Evolutionary conservation across 2,888 invertebrate species (phyloP).

Genomic region (Arrhopalites spinosus): DNA sequence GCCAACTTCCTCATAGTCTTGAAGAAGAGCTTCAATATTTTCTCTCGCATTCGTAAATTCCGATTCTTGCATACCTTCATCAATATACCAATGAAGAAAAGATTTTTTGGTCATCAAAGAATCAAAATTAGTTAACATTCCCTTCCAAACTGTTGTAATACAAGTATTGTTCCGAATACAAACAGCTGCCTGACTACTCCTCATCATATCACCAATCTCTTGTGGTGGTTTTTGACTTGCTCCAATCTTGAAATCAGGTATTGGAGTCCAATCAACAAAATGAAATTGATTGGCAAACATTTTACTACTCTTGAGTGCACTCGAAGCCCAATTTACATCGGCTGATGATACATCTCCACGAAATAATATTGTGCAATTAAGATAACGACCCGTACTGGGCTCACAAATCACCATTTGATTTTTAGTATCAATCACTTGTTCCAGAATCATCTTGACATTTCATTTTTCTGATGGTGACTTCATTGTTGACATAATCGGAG

Average conservation of each 20-base stretch:
- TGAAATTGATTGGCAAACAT: conserved; percentile 62
- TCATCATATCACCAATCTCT: background rate
- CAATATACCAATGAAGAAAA: conserved; percentile 31
- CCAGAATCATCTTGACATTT: background rate
- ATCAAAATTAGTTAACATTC: conserved; percentile 1
- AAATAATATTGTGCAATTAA: conserved; percentile 62
- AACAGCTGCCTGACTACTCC: background rate
- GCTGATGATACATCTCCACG: conserved; percentile 64
- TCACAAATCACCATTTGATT: conserved; percentile 59
- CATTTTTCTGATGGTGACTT: conserved; percentile 63
- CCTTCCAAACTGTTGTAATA: background rate
- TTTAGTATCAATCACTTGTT: conserved; percentile 33
- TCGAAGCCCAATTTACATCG: conserved; percentile 59
- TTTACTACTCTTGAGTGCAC: conserved; percentile 61
- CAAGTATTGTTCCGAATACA: conserved; percentile 20
- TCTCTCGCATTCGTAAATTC: conserved; percentile 28
- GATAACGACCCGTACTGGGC: conserved; percentile 60
- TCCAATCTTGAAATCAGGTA: conserved; percentile 58
- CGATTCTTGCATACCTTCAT: conserved; percentile 27
- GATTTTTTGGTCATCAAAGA: conserved; percentile 9
- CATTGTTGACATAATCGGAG: conserved; percentile 79
- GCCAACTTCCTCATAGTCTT: conserved; percentile 16
- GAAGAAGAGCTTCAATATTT: conserved; percentile 7
- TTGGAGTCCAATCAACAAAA: conserved; percentile 95
- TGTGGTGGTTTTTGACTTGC: background rate